Conservation (phyloP, 2,797 vertebrate genomes). For the Sebastolobus altivelis region DNA sequence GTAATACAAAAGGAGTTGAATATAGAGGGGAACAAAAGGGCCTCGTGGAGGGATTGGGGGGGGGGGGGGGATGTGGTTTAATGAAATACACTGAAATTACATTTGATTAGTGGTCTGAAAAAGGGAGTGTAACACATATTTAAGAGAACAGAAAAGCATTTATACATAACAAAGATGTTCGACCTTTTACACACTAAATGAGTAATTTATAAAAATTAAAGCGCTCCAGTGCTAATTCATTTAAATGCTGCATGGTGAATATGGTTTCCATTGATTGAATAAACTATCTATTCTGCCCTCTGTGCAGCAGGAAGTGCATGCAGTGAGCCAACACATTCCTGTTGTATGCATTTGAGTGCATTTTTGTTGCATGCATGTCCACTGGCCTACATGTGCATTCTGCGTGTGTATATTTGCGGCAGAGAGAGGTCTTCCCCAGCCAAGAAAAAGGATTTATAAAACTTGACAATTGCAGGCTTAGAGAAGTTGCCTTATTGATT, state of each 20-base stretch:
- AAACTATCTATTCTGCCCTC: not conserved
- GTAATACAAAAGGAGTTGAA: slow-evolving; percentile 46
- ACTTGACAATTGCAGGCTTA: slow-evolving; percentile 70
- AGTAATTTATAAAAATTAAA: slow-evolving; percentile 11
- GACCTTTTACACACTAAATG: slow-evolving; percentile 24
- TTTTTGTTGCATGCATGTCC: not conserved
- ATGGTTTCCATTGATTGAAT: slow-evolving; percentile 16
- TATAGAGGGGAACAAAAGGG: slow-evolving; percentile 31
- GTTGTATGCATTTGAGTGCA: not conserved
- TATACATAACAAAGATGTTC: slow-evolving; percentile 6
- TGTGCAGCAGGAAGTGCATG: not conserved
- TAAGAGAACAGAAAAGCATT: slow-evolving; percentile 30
- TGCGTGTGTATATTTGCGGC: not conserved
- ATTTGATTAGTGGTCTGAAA: slow-evolving; percentile 41
- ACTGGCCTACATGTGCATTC: not conserved
- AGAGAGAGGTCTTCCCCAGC: not conserved
- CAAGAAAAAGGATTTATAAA: slow-evolving; percentile 71
- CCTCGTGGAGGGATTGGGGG: slow-evolving; percentile 14
- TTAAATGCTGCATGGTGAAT: slow-evolving; percentile 11
- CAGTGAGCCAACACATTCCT: not conserved
- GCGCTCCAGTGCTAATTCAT: not conserved
- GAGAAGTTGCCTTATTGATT: slow-evolving; percentile 77
- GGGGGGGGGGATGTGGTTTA: slow-evolving; percentile 25
- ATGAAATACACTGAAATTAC: slow-evolving; percentile 38
- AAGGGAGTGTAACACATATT: not conserved